Percentiles rank a stretch among this genome's conserved stretches.
Evolutionary conservation across 1,140 invertebrate genomes (phyloP).

Genomic region (Brachionus sp.): DNA sequence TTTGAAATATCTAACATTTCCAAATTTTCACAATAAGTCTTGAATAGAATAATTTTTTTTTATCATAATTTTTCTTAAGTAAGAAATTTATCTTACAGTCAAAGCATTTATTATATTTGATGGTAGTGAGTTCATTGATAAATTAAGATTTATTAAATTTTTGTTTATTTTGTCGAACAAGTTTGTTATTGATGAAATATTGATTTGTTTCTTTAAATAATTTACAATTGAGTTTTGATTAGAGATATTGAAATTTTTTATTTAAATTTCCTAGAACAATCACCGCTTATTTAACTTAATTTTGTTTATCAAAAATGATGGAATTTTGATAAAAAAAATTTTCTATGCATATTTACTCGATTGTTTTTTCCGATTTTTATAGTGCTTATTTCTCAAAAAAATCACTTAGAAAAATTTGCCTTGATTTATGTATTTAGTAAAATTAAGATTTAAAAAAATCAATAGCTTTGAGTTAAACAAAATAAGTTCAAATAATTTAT

Average conservation of each 20-base stretch:
- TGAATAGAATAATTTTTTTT: neutral
- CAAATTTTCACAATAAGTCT: slow-evolving; percentile 27
- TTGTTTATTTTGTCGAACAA: neutral
- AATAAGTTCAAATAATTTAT: no score
- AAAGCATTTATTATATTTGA: slow-evolving; percentile 6
- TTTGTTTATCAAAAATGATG: neutral
- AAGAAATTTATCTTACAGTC: neutral
- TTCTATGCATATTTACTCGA: no score
- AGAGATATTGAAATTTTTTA: neutral
- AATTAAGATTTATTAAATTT: neutral
- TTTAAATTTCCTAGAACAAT: neutral
- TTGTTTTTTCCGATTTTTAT: no score
- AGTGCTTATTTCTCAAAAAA: no score
- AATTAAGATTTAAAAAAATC: no score
- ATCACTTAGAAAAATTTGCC: no score
- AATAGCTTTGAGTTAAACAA: no score
- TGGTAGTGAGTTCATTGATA: neutral
- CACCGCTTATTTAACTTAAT: neutral
- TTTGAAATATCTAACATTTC: slow-evolving; percentile 29
- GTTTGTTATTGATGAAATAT: neutral
- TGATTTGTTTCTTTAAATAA: neutral
- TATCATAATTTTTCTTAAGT: neutral
- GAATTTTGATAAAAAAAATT: neutral
- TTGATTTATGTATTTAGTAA: no score
- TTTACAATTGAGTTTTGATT: neutral